Evolutionary conservation across 2,797 vertebrate species (phyloP), one percentile per base, ranked within the genome.

Genomic region (Neostethus bicornis): DNA sequence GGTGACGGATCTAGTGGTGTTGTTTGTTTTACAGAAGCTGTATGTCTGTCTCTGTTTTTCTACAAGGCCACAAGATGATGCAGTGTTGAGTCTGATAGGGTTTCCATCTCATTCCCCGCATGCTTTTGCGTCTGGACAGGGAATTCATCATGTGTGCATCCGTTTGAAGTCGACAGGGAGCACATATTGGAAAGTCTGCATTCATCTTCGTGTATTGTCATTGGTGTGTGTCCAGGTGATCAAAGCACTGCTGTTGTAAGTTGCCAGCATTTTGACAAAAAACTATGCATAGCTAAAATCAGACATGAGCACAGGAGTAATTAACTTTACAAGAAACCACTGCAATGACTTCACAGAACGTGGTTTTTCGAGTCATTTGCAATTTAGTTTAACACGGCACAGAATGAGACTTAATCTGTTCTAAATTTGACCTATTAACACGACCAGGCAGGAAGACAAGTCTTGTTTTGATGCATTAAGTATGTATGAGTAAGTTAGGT

Each of bases 51-150:
- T 69, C 26, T 19, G 10, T 46, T 44, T 77, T 81, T 55, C 55
- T 66, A 43, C 61, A 84, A 65, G 55, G 55, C 37, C 1, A 46
- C 39, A 51, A 72, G 61, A 73, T 62, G 64, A 81, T 70, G 68
- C 67, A 69, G 66, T 57, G 55, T 73, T 70, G 56, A 62, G 62
- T 80, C 81, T 85, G 84, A 85, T 87, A 81, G 77, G 67, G 74
- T 82, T 88, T 80, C 75, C 66, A 79, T 85, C 87, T 89, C 81
- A 89, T 91, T 91, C 86, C 73, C 83, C 64, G 84, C 83, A 76
- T 89, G 85, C 86, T 89, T 87, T 74, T 81, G 70, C 43, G 77
- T 90, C 88, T 91, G 85, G 72, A 89, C 70, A 28, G 69, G 67
- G 83, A 81, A 80, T 87, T 80, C 72, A 85, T 79, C 70, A 71